Conservation (phyloP, 2,113 vertebrate genomes). For the Motacilla tschutschensis region DNA sequence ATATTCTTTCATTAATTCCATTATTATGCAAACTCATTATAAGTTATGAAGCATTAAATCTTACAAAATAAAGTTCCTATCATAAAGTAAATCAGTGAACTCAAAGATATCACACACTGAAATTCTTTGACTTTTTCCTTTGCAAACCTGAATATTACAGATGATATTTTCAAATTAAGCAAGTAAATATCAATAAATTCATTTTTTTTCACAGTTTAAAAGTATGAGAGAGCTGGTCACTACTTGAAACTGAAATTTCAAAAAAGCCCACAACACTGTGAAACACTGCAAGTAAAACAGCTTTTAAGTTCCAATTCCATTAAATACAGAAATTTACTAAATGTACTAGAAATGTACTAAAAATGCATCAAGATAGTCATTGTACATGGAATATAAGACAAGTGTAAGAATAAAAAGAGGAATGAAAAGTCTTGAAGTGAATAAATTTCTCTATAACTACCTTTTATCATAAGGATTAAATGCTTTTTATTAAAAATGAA, state of each 20-base stretch:
- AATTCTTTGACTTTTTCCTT: not conserved
- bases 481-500: not conserved
- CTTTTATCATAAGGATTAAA: not conserved
- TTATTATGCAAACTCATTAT: not conserved
- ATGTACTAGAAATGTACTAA: not conserved
- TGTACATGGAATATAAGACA: not conserved
- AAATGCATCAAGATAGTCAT: not conserved
- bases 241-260: not conserved
- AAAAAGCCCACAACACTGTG: not conserved
- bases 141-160: not conserved
- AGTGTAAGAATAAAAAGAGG: not conserved
- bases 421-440: not conserved
- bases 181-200: not conserved
- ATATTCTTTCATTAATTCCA: not conserved
- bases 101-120: not conserved
- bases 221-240: not conserved
- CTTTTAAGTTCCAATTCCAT: not conserved
- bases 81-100: not conserved
- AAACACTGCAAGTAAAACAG: not conserved
- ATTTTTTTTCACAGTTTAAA: not conserved
- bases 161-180: not conserved
- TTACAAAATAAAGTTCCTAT: not conserved
- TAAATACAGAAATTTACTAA: not conserved
- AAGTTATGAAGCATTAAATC: not conserved
- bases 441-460: not conserved